Base-by-base conservation (phyloP, 2,888 invertebrate species). In the Notodonta dromedarius region DNA sequence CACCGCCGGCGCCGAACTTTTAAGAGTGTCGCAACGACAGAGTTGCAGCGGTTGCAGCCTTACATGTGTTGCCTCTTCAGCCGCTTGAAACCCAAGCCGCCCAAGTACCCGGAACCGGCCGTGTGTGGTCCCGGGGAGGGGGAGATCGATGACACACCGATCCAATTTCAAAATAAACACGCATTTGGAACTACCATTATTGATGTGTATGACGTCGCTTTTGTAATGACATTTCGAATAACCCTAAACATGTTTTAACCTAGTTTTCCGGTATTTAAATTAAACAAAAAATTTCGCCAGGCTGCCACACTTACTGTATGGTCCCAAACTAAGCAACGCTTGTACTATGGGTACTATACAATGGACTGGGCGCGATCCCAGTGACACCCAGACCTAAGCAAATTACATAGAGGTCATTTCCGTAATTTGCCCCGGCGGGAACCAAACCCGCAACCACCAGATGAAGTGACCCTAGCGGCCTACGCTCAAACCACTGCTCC, bases 111-210 rank as follows among this genome's bases (percentile, higher is more conserved):
- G 79, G 79, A 80, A 80, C 79, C 70, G 62, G 69, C 60, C 66
- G 66, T 75, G 80, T 80, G 82, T 80, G 80, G 80, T 77, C 80
- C 73, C 46, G 52, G 24, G 64, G 62, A 69, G 67, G 71, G 70
- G 65, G 70, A 75, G 71, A 80, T 83, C 82, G 76, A 81, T 82
- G 83, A 78, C 79, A 76, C 69, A 65, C 48, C 69, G 76, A 74
- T 83, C 77, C 73, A 75, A 73, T 83, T 83, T 77, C 81, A 83
- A 79, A 80, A 81, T 76, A 83, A 82, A 80, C 71, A 65, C 61
- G 70, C 69, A 73, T 76, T 81, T 67, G 73, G 70, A 63, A 75
- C 73, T 59, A 54, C 24, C 51, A 65, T 40, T 78, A 80, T 80
- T 78, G 82, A 81, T 81, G 78, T 70, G 64, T 71, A 66, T 24